Percentiles rank a stretch among this genome's conserved stretches.
These are phyloP conservation scores for Smutsia temminckii DNA, from an alignment of 2,797 vertebrate genomes.

Conservation along the genomic window DNA sequence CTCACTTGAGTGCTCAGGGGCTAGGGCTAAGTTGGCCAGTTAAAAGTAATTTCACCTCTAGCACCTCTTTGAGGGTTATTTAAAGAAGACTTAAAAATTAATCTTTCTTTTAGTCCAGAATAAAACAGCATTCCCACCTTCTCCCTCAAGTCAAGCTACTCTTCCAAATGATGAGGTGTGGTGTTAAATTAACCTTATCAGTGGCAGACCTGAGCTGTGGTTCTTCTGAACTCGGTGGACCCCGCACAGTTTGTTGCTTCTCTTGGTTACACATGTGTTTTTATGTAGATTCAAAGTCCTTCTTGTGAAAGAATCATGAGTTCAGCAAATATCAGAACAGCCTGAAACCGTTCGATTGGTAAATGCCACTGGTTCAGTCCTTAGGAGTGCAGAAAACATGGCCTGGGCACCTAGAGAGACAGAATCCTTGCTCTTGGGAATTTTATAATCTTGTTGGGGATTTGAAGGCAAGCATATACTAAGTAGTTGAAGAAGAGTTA, in stretches of 20 bases:
- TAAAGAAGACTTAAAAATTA: constrained; percentile 75
- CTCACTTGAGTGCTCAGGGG: constrained; percentile 25
- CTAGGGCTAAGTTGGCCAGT: constrained; percentile 59
- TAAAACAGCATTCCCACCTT: constrained; percentile 56
- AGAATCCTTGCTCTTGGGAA: neutral
- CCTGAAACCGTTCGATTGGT: neutral
- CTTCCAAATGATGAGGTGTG: constrained; percentile 7
- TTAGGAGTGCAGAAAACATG: neutral
- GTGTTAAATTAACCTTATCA: constrained; percentile 41
- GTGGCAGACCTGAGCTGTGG: neutral
- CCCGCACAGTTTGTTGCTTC: rapidly evolving
- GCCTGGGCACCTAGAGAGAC: neutral
- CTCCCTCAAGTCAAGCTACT: constrained; percentile 16
- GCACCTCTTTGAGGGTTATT: constrained; percentile 68
- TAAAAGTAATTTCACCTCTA: constrained; percentile 73
- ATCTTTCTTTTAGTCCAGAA: constrained; percentile 74
- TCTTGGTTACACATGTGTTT: neutral
- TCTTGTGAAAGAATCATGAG: constrained; percentile 19
- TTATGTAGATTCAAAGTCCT: constrained; percentile 45
- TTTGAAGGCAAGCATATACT: neutral
- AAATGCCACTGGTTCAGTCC: neutral
- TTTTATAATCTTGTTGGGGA: neutral
- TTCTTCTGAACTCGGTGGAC: neutral
- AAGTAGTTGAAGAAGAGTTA: neutral
- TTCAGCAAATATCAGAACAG: constrained; percentile 44